A percentile compares a stretch with the other conserved stretches of the same genome.
Evolutionary conservation across 2,888 invertebrate genomes (phyloP).

Genomic region (Aphrophora alni): DNA sequence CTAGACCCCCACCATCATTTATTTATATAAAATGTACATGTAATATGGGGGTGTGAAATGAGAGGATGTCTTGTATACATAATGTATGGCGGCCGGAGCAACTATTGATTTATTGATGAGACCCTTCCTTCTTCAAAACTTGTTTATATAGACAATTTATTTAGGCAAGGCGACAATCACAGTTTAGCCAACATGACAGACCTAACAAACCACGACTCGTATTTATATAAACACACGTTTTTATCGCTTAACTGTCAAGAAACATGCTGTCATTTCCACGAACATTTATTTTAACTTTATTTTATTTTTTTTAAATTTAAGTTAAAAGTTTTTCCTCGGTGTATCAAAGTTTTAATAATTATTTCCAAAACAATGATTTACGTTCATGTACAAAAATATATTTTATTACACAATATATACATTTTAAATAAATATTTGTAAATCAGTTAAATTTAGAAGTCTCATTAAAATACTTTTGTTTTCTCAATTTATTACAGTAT

Average conservation of each 20-base stretch:
- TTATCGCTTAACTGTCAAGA: neutral
- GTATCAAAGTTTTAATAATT: no score
- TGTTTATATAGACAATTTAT: constrained; percentile 38
- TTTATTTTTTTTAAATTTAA: no score
- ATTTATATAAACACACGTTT: neutral
- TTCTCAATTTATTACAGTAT: no score
- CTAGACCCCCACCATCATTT: constrained; percentile 48
- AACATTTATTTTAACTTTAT: no score
- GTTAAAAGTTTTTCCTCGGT: no score
- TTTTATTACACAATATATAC: no score
- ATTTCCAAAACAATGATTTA: no score
- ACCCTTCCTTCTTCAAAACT: constrained; percentile 37
- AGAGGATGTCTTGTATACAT: constrained; percentile 53
- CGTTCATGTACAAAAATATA: no score
- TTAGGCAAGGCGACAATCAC: constrained; percentile 18
- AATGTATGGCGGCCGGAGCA: constrained; percentile 49
- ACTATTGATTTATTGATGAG: constrained; percentile 53
- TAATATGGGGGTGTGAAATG: constrained; percentile 55
- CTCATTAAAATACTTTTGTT: no score
- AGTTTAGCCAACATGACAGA: constrained; percentile 11
- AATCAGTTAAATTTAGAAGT: no score
- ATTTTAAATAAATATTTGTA: no score
- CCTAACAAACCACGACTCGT: neutral
- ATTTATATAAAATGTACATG: constrained; percentile 56
- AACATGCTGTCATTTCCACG: neutral